Base-by-base conservation (phyloP, 2,113 vertebrate genomes). In the Pelobates fuscus region DNA sequence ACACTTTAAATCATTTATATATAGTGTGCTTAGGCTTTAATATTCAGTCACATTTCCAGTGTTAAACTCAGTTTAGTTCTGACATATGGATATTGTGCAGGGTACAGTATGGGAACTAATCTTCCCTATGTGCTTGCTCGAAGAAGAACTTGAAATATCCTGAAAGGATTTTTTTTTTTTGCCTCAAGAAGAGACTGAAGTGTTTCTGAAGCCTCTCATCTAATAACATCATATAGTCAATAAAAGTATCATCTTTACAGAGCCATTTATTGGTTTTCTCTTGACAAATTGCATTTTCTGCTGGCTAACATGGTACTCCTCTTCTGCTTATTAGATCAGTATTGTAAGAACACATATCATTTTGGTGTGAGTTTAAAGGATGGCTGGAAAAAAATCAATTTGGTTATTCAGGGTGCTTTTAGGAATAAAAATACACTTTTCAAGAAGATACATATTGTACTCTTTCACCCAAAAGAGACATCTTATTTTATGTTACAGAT, bases 211-310 rank as follows among this genome's bases (percentile, higher is more conserved):
- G 52, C 73, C 73, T 77, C 41, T 68, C 57, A 77, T 77, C 64
- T 77, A 77, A 77, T 68, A 77, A 77, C 55, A 77, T 77, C 64
- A 77, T 77, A 68, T 55, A 77, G 73, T 77, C 73, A 77, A 77
- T 77, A 77, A 77, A 68, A 77, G 73, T 77, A 77, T 77, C 65
- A 77, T 77, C 73, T 77, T 67, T 68, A 77, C 73, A 77, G 54
- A 61, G 65, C 65, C 64, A 77, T 77, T 77, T 77, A 77, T 77
- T 77, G 73, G 73, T 77, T 77, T 77, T 77, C 73, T 77, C 62
- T 75, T 68, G 73, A 77, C 73, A 77, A 77, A 77, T 77, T 77
- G 27, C 65, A 77, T 68, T 77, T 77, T 77, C 73, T 68, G 55
- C 64, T 46, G 62, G 73, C 64, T 77, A 67, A 77, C 73, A 77